Base-by-base conservation (phyloP, 2,888 invertebrate species). In the Scaptomyza reducta region DNA sequence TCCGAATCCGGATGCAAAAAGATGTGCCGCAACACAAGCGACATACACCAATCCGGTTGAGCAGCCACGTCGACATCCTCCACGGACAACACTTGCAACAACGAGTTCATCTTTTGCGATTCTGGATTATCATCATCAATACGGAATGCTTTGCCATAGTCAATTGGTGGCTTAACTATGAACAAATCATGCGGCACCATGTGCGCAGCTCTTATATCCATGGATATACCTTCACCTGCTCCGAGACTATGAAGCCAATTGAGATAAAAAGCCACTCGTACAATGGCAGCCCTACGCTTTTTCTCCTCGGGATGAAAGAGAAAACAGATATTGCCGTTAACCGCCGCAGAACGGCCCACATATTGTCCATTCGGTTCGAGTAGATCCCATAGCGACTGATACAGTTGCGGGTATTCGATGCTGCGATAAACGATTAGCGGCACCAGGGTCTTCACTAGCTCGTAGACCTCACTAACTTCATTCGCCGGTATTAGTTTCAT, bases 151-250 rank as follows among this genome's bases (percentile, higher is more conserved):
- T 69, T 79, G 5, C 45, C 33, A 33, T 88, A 84, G 6, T 86
- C 64, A 1, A 87, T 64, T 0, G 89, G 84, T 7, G 78, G 73
- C 2, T 70, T 55, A 0, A 88, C 44, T 1, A 87, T 3, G 18
- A 89, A 90, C 4, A 92, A 58, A 58, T 91, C 87, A 51, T 89
- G 77, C 1, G 75, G 76, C 33, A 91, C 41, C 1, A 82, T 60
- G 38, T 89, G 50, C n/a, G 77, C 29, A 1, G 49, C 14, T 3
- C 2, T 14, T 3, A 38, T 9, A 3, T 38, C 46, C 4, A 89
- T 59, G 35, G 74, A 79, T 0, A 89, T 88, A 6, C 79, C 44
- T 64, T 63, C 16, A 71, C 22, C 2, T 76, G 14, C 6, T 11
- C 38, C 38, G 14, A 7, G 59, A 1, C 71, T 55, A 6, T 83